Evolutionary conservation across 2,888 invertebrate genomes (phyloP).

Genomic region (Lasius platythorax): DNA sequence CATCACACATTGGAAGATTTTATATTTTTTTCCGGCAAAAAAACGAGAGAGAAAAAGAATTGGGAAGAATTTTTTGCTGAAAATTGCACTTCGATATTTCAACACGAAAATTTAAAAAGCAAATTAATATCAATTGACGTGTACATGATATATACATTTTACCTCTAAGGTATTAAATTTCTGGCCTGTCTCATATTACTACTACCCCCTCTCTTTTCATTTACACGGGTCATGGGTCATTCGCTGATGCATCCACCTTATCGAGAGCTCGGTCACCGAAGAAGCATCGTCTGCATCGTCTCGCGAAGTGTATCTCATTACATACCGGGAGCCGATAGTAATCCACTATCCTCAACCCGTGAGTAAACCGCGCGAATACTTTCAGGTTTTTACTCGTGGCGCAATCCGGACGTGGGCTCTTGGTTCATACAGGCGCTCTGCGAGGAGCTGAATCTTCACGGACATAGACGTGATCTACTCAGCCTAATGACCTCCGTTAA

Average conservation of each 20-base stretch:
- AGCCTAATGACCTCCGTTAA: slow-evolving; percentile 89
- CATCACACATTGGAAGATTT: neutral
- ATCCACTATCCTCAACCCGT: slow-evolving; percentile 9
- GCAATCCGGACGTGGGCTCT: slow-evolving; percentile 89
- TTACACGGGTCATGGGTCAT: slow-evolving; percentile 33
- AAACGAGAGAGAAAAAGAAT: neutral
- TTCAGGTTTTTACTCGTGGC: slow-evolving; percentile 90
- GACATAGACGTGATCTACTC: slow-evolving; percentile 88
- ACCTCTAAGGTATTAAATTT: slow-evolving; percentile 14
- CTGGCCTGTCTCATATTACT: neutral
- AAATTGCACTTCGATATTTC: neutral
- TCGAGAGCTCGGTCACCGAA: neutral
- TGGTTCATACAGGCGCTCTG: slow-evolving; percentile 92
- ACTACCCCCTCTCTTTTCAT: neutral
- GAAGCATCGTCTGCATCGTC: slow-evolving; percentile 4
- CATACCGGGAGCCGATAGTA: slow-evolving; percentile 19
- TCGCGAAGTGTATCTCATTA: slow-evolving; percentile 47
- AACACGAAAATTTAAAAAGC: neutral
- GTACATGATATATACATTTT: neutral
- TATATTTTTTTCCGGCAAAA: neutral
- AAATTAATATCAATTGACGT: neutral
- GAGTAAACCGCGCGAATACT: slow-evolving; percentile 61
- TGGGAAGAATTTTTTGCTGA: neutral
- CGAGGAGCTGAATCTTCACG: slow-evolving; percentile 87
- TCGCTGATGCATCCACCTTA: slow-evolving; percentile 29